Percentiles rank a stretch among this genome's conserved stretches.
Evolutionary conservation across 2,888 invertebrate species (phyloP).

Genomic region (Cephalotes varians): DNA sequence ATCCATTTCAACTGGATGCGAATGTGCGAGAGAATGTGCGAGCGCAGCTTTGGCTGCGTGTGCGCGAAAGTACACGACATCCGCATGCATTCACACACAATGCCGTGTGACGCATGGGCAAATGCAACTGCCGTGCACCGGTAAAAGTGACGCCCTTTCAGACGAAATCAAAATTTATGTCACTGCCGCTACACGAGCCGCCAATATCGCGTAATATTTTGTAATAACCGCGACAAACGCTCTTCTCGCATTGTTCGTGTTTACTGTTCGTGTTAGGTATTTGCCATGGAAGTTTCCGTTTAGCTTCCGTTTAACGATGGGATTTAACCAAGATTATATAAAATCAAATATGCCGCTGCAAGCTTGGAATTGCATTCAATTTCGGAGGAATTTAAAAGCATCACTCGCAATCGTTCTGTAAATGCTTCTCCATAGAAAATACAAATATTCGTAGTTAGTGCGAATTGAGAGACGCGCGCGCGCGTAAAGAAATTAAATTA

Average conservation of each 20-base stretch:
- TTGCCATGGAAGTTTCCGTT: constrained; percentile 22
- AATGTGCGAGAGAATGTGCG: constrained; percentile 48
- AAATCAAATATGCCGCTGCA: not conserved
- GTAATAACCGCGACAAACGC: constrained; percentile 31
- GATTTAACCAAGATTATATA: not conserved
- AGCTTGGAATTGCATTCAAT: constrained; percentile 3
- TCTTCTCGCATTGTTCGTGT: not conserved
- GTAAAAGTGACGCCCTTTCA: constrained; percentile 55
- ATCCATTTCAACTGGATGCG: constrained; percentile 78
- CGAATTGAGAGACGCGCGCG: too few species aligned
- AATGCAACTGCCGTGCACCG: constrained; percentile 29
- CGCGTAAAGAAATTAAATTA: not conserved
- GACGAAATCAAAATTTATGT: constrained; percentile 61
- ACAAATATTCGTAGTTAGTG: not conserved
- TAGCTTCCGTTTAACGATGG: constrained; percentile 15
- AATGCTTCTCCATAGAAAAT: not conserved
- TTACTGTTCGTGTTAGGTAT: constrained; percentile 2
- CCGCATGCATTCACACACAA: constrained; percentile 41
- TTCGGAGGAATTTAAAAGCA: not conserved
- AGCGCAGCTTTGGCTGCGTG: constrained; percentile 11
- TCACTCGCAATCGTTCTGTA: not conserved
- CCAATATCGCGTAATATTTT: constrained; percentile 44
- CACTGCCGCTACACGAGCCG: constrained; percentile 3
- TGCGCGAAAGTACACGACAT: constrained; percentile 42
- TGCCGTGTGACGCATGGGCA: constrained; percentile 32